phyloP scores from a whole-genome alignment of 2,113 vertebrate species.

The Regulus satrapa region DNA sequence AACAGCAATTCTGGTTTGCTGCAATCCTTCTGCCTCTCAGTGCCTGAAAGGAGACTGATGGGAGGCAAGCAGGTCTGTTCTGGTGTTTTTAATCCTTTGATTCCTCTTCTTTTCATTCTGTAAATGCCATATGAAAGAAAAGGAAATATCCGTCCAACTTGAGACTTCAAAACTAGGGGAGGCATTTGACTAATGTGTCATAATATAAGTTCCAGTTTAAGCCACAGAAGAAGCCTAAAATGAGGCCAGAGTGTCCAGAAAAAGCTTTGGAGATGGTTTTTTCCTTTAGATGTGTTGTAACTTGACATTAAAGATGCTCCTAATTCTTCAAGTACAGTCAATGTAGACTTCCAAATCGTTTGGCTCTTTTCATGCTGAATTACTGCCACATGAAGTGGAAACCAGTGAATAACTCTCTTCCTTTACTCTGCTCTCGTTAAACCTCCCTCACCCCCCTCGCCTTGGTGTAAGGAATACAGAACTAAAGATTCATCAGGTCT shows the following conservation, averaged over 20 bases:
- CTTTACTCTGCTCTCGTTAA: neutral
- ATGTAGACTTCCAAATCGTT: constrained; percentile 5
- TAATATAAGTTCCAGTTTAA: neutral
- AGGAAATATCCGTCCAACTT: neutral
- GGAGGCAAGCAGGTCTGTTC: neutral
- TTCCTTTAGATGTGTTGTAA: neutral
- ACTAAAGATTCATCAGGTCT: neutral
- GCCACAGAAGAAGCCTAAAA: neutral
- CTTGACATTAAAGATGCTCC: neutral
- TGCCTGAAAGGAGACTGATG: neutral
- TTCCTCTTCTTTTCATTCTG: neutral
- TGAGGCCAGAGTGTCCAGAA: neutral
- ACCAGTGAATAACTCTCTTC: neutral
- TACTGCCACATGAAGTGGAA: constrained; percentile 23
- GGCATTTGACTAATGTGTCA: neutral
- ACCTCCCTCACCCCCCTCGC: neutral
- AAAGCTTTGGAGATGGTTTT: neutral
- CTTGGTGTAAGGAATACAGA: neutral
- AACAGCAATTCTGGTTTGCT: neutral
- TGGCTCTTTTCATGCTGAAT: constrained; percentile 18
- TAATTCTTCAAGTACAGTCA: constrained; percentile 5
- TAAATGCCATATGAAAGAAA: neutral
- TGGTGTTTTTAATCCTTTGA: neutral
- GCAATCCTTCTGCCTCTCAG: neutral
- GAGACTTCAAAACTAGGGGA: neutral